phyloP scores from a whole-genome alignment of 92 coral and sea anemone genomes.

The Phymanthus crucifer region DNA sequence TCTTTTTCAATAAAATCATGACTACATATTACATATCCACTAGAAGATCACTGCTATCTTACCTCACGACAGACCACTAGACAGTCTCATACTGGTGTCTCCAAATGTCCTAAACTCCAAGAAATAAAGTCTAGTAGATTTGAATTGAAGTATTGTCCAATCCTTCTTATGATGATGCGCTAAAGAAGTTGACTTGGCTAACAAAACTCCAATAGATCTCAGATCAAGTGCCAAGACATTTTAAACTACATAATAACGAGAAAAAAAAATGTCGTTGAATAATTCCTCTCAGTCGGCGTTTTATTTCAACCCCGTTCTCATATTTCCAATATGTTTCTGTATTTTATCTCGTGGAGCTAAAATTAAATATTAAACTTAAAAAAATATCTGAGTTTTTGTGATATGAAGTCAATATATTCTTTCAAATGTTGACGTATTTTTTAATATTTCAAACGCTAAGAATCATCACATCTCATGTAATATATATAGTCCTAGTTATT shows the following conservation, averaged over 20 bases:
- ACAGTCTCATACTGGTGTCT: too few relatives aligned
- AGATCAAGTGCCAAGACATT: not conserved
- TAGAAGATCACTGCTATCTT: too few relatives aligned
- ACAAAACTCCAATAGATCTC: not conserved
- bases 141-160: too few relatives aligned
- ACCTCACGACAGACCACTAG: not conserved
- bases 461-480: not conserved
- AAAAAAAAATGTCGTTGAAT: not conserved
- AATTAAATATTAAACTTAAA: not conserved
- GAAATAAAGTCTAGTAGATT: too few relatives aligned
- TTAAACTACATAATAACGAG: not conserved
- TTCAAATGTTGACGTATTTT: not conserved
- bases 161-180: too few relatives aligned
- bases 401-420: not conserved
- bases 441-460: not conserved
- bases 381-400: not conserved
- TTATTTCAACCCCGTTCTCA: not conserved
- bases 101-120: too few relatives aligned
- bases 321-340: not conserved
- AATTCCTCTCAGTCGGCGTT: not conserved
- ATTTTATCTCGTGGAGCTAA: not conserved
- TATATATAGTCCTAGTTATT: not conserved
- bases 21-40: too few relatives aligned
- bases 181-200: not conserved
- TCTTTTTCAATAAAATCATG: too few relatives aligned